Evolutionary conservation across 2,797 vertebrate species (phyloP), one percentile per base, ranked within the genome.

Genomic region (Coilia nasus): DNA sequence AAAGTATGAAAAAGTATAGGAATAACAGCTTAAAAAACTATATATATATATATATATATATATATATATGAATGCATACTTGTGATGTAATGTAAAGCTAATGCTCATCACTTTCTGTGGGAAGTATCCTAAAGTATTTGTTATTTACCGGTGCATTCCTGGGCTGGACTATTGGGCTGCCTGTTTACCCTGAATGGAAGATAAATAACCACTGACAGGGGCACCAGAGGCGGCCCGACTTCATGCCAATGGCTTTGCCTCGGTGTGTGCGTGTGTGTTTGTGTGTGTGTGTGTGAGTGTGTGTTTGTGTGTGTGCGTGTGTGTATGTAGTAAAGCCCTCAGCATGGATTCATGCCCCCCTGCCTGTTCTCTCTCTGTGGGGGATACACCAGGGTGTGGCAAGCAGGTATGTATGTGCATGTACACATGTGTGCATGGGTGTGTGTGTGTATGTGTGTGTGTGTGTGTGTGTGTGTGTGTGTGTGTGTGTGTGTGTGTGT

Each of bases 331-430:
- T 25, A 86, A 83, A 85, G 25, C 50, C 59, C 82, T 81, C 84
- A 82, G 41, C 23, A 31, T 46, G 64, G 59, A 75, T 64, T 44
- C 46, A 50, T 83, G 67, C 67, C 71, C 84, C 21, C 82, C 86
- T 88, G 87, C 71, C 35, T 78, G 71, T 78, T 78, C 2, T 7
- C 15, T 44, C 71, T 78, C 71, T 17, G 91, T 89, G 89, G 91
- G 90, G 87, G 88, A 86, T 89, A 91, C 92, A 89, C 90, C 86
- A 89, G 90, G 88, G 89, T 91, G 44, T 85, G 86, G 90, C 86
- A 88, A 91, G 90, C 88, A 64, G 84, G 82, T 67, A 83, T 41
- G 31, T 41, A 14, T 6, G 28, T 41, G 64, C 17, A 12, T 75
- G 67, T 41, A 23, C 35, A 23, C 28, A n/a, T 28, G 62, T 64